Conservation (phyloP, 1,140 invertebrate genomes). For the Phocides pigmalion region DNA sequence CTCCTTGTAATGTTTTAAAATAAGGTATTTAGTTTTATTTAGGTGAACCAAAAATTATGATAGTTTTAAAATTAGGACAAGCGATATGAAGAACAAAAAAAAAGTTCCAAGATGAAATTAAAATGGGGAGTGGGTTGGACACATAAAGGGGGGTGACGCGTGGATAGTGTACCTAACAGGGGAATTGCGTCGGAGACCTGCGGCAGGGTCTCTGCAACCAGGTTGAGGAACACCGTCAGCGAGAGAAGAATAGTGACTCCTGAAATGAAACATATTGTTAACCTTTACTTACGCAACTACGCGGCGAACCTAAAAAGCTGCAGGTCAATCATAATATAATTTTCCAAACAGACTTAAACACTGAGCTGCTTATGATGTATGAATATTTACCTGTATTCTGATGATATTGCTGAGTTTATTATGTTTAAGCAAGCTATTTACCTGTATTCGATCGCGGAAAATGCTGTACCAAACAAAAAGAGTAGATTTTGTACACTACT, state of each 20-base stretch:
- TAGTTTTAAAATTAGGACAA: constrained; percentile 46
- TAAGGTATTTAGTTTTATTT: constrained; percentile 63
- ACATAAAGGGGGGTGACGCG: constrained; percentile 53
- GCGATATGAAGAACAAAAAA: constrained; percentile 43
- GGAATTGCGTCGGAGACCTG: constrained; percentile 97
- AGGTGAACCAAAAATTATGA: constrained; percentile 53
- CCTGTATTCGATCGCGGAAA: too few relatives aligned
- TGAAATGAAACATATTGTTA: constrained; percentile 90
- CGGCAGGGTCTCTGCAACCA: constrained; percentile 97
- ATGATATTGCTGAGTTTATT: too few relatives aligned
- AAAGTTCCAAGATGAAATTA: constrained; percentile 53
- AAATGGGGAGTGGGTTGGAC: constrained; percentile 54
- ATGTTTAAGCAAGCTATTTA: too few relatives aligned
- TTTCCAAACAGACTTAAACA: constrained; percentile 41
- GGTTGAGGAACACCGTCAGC: constrained; percentile 99
- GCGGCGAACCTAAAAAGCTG: constrained; percentile 1
- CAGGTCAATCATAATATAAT: constrained; percentile 44
- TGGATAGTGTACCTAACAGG: constrained; percentile 92
- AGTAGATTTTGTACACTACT: background rate
- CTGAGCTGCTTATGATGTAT: background rate
- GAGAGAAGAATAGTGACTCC: constrained; percentile 99
- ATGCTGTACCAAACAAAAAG: too few relatives aligned
- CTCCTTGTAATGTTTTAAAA: constrained; percentile 82
- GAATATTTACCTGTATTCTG: too few relatives aligned
- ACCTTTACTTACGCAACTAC: constrained; percentile 45